Base-by-base conservation (phyloP, 2,888 invertebrate genomes). In the Leptothorax acervorum region DNA sequence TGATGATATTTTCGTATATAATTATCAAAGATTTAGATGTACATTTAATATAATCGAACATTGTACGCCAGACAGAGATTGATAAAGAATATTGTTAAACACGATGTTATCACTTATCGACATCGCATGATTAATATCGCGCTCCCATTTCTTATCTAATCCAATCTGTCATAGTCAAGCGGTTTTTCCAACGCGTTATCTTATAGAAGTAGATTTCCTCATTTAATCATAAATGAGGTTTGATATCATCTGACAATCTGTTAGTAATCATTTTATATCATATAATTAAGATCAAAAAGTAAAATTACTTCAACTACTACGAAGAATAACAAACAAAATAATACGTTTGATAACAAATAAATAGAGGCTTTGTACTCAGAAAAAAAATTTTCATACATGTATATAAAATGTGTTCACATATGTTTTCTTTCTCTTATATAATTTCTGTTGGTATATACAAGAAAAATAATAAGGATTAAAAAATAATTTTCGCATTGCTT, bases 121-220 rank as follows among this genome's bases (percentile, higher is more conserved):
- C 9, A 48, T 48, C 11, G 18, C 2, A n/a, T 8, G 23, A 71
- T 71, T 15, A 48, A 51, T 62, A 51, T 53, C 28, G 9, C 8
- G 5, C 8, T 39, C 6, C 2, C 8, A 11, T 65, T 65, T 51
- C 39, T 65, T 39, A 76, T 53, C 35, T 65, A 23, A 62, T 53
- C n/a, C 4, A 18, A 18, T 51, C 18, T 53, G 53, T 53, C 8
- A 53, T n/a, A 53, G 18, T 18, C 39, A 76, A 65, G 11, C 11
- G 65, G 51, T 15, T 76, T 65, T 76, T 12, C 51, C 76, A 53
- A 65, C 4, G 0, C 6, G 11, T 51, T 60, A 63, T 75, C 51
- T 45, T 23, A 23, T 23, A 8, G 0, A 51, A n/a, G 1, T 45
- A 23, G 2, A 74, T 45, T 60, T 73, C 39, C 3, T 2, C 3